Base-by-base conservation (phyloP, 2,888 invertebrate species). In the Liodrosophila aerea region DNA sequence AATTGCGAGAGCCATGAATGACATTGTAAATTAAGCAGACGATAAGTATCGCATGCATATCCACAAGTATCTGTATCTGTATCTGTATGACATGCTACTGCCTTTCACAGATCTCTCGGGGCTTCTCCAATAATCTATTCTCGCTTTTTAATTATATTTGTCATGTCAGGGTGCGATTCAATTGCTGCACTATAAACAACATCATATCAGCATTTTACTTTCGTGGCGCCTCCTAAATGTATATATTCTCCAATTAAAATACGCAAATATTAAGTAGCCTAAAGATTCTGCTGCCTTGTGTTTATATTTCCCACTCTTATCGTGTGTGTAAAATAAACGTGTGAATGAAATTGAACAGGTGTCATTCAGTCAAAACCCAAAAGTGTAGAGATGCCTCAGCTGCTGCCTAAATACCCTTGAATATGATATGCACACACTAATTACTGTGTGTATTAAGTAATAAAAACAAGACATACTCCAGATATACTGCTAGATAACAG, bases 331-430 rank as follows among this genome's bases (percentile, higher is more conserved):
- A 44, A 59, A 57, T 18, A 44, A 59, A 57, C 16, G 85, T 75
- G 82, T 49, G 70, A 84, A 64, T 85, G 86, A 86, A 41, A 73
- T 65, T 68, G 36, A 44, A 53, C 86, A 85, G 86, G 66, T 85
- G 82, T 84, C 72, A 73, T 37, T 72, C 37, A n/a, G n/a, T n/a
- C n/a, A n/a, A n/a, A n/a, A n/a, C n/a, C n/a, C n/a, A 30, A 5
- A 30, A 7, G 46, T 9, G 12, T 45, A 34, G 31, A 39, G 33
- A 40, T 34, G 45, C 33, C 16, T 16, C n/a, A n/a, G n/a, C n/a
- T n/a, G n/a, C n/a, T n/a, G n/a, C n/a, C n/a, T n/a, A n/a, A n/a
- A n/a, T n/a, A n/a, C n/a, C n/a, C n/a, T n/a, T n/a, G n/a, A n/a
- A n/a, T n/a, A n/a, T n/a, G n/a, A n/a, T n/a, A n/a, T n/a, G n/a